These are phyloP conservation scores for Cercopithecus hamlyni DNA, from an alignment of 2,797 vertebrate genomes.

Conservation along the genomic window DNA sequence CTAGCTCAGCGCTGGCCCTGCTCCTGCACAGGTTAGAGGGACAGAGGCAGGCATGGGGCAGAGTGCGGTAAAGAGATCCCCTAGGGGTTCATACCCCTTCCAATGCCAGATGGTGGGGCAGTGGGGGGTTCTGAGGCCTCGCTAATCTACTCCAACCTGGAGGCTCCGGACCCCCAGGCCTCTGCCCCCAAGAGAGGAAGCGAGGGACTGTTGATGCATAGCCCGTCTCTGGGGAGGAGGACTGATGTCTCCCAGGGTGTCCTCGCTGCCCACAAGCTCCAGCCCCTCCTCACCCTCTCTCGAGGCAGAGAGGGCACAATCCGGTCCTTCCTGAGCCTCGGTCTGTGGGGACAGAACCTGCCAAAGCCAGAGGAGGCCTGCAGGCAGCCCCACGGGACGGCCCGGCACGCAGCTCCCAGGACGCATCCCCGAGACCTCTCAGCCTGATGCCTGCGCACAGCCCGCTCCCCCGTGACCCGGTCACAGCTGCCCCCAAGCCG, in stretches of 20 bases:
- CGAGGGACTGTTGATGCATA: rapidly evolving
- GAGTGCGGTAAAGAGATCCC: background rate
- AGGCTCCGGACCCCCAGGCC: background rate
- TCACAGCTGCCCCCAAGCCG: background rate
- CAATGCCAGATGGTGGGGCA: background rate
- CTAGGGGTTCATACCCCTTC: no score
- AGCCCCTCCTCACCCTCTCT: background rate
- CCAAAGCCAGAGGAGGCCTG: background rate
- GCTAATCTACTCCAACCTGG: no score
- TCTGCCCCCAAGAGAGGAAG: background rate
- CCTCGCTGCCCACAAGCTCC: background rate
- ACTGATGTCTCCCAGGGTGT: background rate
- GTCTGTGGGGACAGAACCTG: background rate
- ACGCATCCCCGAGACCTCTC: background rate
- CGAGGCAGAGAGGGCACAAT: background rate
- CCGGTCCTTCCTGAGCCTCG: background rate
- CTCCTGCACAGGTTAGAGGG: background rate
- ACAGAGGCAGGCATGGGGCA: background rate
- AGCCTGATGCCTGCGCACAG: background rate
- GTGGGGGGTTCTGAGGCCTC: background rate
- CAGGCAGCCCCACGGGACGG: rapidly evolving
- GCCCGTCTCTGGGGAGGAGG: no score
- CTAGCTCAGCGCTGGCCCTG: background rate
- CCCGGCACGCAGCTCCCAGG: no score
- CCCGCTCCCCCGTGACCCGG: background rate